These are phyloP conservation scores for Poecilus cupreus DNA, from an alignment of 2,888 invertebrate species.

Conservation along the genomic window DNA sequence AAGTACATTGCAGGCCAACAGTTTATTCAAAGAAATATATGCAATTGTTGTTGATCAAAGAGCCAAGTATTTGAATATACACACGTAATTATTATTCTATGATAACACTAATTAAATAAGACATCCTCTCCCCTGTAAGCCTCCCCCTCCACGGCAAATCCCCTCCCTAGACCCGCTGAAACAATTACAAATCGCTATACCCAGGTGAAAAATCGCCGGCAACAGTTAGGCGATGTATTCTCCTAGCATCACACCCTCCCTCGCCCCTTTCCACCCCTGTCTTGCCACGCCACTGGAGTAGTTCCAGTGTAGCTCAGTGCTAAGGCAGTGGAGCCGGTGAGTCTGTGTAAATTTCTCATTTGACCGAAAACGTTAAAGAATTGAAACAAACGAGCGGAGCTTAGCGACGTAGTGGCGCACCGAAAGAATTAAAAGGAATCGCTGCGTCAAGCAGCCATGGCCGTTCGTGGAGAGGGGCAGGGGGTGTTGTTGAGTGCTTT, in stretches of 20 bases:
- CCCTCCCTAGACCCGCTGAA: background rate
- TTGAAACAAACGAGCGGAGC: conserved; percentile 46
- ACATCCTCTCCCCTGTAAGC: too few relatives aligned
- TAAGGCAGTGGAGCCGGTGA: background rate
- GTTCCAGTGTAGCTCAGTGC: background rate
- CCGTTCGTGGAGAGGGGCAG: background rate
- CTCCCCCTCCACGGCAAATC: too few relatives aligned
- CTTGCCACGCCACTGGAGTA: background rate
- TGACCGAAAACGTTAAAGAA: conserved; percentile 53
- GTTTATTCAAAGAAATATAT: too few relatives aligned
- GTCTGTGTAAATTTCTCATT: conserved; percentile 52
- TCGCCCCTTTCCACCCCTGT: background rate
- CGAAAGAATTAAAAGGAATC: conserved; percentile 50
- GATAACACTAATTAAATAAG: too few relatives aligned
- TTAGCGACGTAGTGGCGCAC: conserved; percentile 3
- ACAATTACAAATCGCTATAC: conserved; percentile 41
- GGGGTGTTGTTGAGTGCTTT: too few relatives aligned
- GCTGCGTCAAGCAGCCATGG: conserved; percentile 8
- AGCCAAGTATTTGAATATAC: too few relatives aligned
- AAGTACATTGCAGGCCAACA: too few relatives aligned
- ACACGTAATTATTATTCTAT: too few relatives aligned
- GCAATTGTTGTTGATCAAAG: too few relatives aligned
- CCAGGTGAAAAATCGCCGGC: conserved; percentile 35
- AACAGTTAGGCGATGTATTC: conserved; percentile 28
- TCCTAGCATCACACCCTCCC: background rate